These are phyloP conservation scores for Pseudolaguvia tuberculata DNA, from an alignment of 2,113 vertebrate species.

Conservation along the genomic window DNA sequence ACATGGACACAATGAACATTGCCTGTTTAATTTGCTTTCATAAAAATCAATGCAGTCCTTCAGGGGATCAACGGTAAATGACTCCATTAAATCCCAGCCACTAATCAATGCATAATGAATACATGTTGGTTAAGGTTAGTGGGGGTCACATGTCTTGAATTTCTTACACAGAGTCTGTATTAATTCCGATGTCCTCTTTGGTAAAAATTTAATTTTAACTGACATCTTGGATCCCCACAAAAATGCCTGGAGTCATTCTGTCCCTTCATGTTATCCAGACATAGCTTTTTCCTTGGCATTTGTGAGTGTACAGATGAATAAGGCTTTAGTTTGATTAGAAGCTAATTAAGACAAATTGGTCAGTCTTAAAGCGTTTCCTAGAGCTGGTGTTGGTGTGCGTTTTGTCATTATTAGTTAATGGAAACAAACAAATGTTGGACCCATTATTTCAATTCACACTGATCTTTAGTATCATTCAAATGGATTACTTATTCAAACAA, in stretches of 20 bases:
- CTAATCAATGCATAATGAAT: conserved; percentile 62
- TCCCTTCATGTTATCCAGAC: conserved; percentile 4
- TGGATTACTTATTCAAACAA: background rate
- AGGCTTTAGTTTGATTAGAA: background rate
- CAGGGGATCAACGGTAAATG: conserved; percentile 54
- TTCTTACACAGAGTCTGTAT: conserved; percentile 33
- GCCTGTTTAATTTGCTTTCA: conserved; percentile 54
- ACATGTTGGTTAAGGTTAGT: conserved; percentile 48
- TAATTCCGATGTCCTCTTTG: conserved; percentile 17
- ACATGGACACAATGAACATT: conserved; percentile 38
- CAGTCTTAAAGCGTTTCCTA: background rate
- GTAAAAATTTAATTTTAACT: conserved; percentile 32
- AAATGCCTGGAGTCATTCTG: conserved; percentile 27
- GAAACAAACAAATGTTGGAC: background rate
- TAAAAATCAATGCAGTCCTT: conserved; percentile 60
- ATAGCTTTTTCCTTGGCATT: conserved; percentile 2
- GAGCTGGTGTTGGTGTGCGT: background rate
- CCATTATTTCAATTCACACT: background rate
- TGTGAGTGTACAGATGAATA: conserved; percentile 8
- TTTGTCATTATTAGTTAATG: background rate
- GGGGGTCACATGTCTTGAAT: conserved; percentile 38
- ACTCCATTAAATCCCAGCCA: conserved; percentile 53
- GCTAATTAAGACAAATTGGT: background rate
- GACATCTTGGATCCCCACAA: conserved; percentile 7
- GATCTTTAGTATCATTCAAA: background rate